phyloP scores from a whole-genome alignment of 2,113 vertebrate species.

The Hydrolagus affinis region DNA sequence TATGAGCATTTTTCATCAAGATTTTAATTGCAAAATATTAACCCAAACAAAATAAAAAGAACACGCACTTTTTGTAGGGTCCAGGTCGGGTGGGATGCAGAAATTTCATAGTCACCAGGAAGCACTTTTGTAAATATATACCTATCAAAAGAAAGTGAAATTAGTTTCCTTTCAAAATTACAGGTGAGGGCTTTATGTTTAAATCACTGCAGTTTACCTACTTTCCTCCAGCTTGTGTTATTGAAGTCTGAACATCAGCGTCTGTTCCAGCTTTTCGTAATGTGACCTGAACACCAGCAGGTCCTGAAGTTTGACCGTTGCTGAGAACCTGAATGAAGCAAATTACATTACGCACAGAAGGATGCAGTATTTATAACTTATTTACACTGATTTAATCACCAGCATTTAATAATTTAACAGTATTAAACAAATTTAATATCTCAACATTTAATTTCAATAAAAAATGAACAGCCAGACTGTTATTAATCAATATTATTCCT shows the following conservation, averaged over 20 bases:
- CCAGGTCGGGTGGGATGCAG: slow-evolving; percentile 85
- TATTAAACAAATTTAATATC: not conserved
- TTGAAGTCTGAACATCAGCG: slow-evolving; percentile 64
- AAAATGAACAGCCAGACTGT: not conserved
- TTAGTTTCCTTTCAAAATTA: not conserved
- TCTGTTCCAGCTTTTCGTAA: slow-evolving; percentile 66
- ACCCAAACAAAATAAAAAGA: not conserved
- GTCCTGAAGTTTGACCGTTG: slow-evolving; percentile 78
- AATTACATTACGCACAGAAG: not conserved
- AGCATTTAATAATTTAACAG: not conserved
- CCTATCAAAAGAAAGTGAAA: slow-evolving; percentile 50
- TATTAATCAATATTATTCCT: too few species aligned
- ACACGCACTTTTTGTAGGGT: slow-evolving; percentile 73
- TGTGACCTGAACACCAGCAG: slow-evolving; percentile 77
- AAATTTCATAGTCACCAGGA: slow-evolving; percentile 85
- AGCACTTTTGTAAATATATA: slow-evolving; percentile 90
- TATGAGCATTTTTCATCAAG: not conserved
- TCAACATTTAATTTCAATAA: not conserved
- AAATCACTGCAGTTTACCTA: slow-evolving; percentile 53
- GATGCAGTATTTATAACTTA: not conserved
- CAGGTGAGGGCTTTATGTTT: too few species aligned
- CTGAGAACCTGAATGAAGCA: slow-evolving; percentile 73
- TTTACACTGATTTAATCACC: too few species aligned
- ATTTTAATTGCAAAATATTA: not conserved
- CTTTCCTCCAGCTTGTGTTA: slow-evolving; percentile 83